Evolutionary conservation across 2,888 invertebrate species (phyloP).

Genomic region (Rhamphomyia laevipes): DNA sequence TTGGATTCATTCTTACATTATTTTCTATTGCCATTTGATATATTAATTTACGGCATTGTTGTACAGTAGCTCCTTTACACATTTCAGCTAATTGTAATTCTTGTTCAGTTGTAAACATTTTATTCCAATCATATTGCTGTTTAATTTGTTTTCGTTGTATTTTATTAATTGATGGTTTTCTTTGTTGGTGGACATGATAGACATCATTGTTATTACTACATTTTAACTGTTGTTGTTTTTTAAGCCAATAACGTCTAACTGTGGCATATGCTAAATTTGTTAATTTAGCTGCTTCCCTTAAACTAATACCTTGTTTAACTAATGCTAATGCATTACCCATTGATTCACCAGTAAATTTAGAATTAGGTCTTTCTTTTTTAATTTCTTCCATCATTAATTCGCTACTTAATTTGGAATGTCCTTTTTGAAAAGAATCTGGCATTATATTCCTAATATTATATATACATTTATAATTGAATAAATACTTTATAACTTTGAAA

Average conservation of each 20-base stretch:
- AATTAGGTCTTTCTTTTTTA: neutral
- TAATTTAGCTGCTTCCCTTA: neutral
- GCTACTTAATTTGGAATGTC: no score
- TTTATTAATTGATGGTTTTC: neutral
- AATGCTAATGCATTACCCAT: neutral
- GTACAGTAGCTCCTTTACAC: neutral
- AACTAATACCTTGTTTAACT: neutral
- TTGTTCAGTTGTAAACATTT: neutral
- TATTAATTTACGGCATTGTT: neutral
- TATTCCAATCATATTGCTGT: neutral
- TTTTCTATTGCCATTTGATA: neutral
- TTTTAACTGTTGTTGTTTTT: neutral
- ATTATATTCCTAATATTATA: no score
- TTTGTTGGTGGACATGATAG: neutral
- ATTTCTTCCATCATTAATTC: no score
- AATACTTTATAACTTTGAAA: no score
- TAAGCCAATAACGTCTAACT: neutral
- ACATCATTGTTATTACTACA: no score
- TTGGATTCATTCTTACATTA: neutral
- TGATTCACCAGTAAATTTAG: neutral
- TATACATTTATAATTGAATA: no score
- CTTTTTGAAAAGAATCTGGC: no score
- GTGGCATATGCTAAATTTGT: neutral
- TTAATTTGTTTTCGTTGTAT: neutral
- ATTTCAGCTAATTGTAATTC: neutral